Evolutionary conservation across 2,888 invertebrate genomes (phyloP), one percentile per base, ranked within the genome.

Genomic region (Drosophila stalkeri): DNA sequence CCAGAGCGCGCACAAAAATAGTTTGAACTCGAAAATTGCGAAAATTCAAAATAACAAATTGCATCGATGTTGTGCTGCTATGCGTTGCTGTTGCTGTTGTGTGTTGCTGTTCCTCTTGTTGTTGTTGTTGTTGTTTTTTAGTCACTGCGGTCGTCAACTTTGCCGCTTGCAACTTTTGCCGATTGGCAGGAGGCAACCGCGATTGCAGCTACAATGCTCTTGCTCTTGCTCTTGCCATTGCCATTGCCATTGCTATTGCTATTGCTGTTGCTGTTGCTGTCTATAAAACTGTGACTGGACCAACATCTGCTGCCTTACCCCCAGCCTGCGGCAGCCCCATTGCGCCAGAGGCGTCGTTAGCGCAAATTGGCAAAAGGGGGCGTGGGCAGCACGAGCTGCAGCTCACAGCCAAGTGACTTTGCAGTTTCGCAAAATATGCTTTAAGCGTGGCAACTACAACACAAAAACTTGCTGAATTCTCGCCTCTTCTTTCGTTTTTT

Each of bases 31-130:
- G 72, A 75, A 88, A 88, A 88, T 86, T 81, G 85, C 81, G 56
- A 75, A 81, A 85, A 88, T 85, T 83, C 86, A 88, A 88, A 85
- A 86, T 88, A 85, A 85, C 89, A 85, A 85, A 85, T 85, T 85
- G 89, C 83, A 77, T 88, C 70, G 80, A 78, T 79, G 80, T 66
- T 72, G 69, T 72, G 69, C 62, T 49, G 47, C 64, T 49, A 31
- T 49, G 41, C 39, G 35, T 20, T 67, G 67, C 63, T 49, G 51
- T 61, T 62, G 63, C 9, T 54, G 35, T 27, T 20, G 7, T 8
- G 14, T 37, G 6, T 27, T 33, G 33, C 33, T 33, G 2, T 33
- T 33, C 27, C 6, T 39, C 27, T n/a, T 27, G 62, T 59, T 72
- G 56, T 43, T 73, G 68, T 61, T 81, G 66, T 49, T 70, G 64